Evolutionary conservation across 2,797 vertebrate species (phyloP).

Genomic region (Thamnophis elegans): DNA sequence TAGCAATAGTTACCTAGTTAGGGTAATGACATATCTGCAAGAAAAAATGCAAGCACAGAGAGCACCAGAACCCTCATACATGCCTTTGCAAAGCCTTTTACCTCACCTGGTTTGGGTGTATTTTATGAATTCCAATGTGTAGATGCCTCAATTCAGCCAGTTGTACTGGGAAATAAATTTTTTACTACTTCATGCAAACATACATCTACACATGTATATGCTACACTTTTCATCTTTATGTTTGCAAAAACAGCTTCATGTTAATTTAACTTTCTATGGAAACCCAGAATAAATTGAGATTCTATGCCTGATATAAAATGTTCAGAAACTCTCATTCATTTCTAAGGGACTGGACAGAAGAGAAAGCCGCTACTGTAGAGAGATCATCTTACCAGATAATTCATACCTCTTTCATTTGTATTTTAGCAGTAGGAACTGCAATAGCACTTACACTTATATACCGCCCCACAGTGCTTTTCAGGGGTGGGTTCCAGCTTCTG

Average conservation of each 20-base stretch:
- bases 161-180: neutral
- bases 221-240: neutral
- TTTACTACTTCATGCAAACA: neutral
- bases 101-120: neutral
- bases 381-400: neutral
- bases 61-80: too few species aligned
- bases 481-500: too few species aligned
- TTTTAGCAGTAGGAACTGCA: neutral
- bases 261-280: neutral
- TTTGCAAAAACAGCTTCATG: neutral
- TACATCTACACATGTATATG: too few species aligned
- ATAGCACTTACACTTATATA: too few species aligned
- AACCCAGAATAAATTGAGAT: neutral
- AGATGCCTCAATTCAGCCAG: neutral
- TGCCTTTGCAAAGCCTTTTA: neutral
- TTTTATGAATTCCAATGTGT: neutral
- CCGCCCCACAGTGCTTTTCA: too few species aligned
- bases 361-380: neutral
- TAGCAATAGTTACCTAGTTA: too few species aligned
- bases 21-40: too few species aligned
- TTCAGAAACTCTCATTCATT: neutral
- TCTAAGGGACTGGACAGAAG: neutral
- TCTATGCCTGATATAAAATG: neutral
- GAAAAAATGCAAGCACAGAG: too few species aligned
- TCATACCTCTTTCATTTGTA: neutral